These are phyloP conservation scores for Drosophila kepulauana DNA, from an alignment of 1,140 invertebrate genomes.

Conservation along the genomic window DNA sequence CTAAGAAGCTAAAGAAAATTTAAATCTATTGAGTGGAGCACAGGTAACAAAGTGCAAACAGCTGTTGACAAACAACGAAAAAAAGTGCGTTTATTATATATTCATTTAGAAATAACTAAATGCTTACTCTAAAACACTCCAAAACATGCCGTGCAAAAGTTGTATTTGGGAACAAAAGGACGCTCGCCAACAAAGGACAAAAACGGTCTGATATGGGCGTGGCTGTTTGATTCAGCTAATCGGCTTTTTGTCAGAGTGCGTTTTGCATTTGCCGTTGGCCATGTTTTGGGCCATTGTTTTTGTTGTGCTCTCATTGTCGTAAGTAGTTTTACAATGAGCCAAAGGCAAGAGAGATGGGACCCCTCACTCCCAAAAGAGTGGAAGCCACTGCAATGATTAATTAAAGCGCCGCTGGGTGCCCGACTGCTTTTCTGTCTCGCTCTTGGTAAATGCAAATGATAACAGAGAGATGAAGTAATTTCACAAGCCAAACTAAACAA, in stretches of 20 bases:
- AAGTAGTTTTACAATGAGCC: constrained; percentile 66
- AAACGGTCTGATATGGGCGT: not conserved
- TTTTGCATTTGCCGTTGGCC: constrained; percentile 33
- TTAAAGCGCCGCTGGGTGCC: constrained; percentile 73
- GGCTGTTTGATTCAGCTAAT: constrained; percentile 63
- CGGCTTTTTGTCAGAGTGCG: constrained; percentile 57
- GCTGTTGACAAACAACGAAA: constrained; percentile 27
- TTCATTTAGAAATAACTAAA: constrained; percentile 65
- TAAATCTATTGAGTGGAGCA: constrained; percentile 33
- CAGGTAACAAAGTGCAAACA: constrained; percentile 38
- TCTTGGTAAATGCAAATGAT: constrained; percentile 71
- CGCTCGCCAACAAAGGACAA: constrained; percentile 40
- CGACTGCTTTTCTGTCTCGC: constrained; percentile 24
- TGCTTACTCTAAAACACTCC: constrained; percentile 16
- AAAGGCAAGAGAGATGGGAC: not conserved
- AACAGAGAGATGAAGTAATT: constrained; percentile 77
- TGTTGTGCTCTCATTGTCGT: constrained; percentile 31
- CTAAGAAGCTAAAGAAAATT: constrained; percentile 25
- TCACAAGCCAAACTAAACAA: constrained; percentile 20
- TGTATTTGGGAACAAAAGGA: constrained; percentile 54
- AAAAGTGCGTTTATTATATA: constrained; percentile 54
- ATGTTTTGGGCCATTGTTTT: constrained; percentile 29
- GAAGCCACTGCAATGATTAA: constrained; percentile 74
- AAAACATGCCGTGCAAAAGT: constrained; percentile 22
- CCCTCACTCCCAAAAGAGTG: constrained; percentile 18